Evolutionary conservation across 2,113 vertebrate genomes (phyloP).

Genomic region (Xiphorhynchus elegans): DNA sequence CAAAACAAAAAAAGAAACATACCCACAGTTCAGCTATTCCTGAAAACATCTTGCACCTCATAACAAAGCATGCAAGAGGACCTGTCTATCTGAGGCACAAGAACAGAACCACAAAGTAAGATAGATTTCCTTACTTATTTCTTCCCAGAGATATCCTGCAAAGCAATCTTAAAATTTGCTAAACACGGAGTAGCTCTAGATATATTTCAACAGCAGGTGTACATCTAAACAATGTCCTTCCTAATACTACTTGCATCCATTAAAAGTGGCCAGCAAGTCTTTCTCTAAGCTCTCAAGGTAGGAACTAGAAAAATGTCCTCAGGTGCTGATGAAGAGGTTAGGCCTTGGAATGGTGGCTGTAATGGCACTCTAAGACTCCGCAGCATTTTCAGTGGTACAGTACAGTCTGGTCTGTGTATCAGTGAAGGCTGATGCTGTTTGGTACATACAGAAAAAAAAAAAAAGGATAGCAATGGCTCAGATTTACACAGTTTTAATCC

Average conservation of each 20-base stretch:
- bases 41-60: neutral
- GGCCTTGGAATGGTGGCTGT: neutral
- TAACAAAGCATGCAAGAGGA: neutral
- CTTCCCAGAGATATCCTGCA: neutral
- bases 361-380: neutral
- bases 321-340: neutral
- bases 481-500: conserved; percentile 39
- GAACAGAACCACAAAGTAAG: neutral
- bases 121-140: neutral
- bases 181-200: neutral
- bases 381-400: neutral
- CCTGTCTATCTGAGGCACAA: neutral
- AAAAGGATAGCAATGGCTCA: conserved; percentile 1
- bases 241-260: neutral
- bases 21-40: neutral
- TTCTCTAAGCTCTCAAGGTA: neutral
- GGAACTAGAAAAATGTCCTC: neutral
- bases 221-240: neutral
- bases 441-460: neutral
- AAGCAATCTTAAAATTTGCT: neutral
- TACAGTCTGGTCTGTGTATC: neutral
- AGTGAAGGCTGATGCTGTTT: neutral
- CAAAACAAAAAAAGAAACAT: neutral
- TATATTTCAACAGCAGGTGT: neutral
- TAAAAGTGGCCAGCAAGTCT: neutral